These are phyloP conservation scores for Notiomystis cincta DNA, from an alignment of 2,113 vertebrate species.

Conservation along the genomic window DNA sequence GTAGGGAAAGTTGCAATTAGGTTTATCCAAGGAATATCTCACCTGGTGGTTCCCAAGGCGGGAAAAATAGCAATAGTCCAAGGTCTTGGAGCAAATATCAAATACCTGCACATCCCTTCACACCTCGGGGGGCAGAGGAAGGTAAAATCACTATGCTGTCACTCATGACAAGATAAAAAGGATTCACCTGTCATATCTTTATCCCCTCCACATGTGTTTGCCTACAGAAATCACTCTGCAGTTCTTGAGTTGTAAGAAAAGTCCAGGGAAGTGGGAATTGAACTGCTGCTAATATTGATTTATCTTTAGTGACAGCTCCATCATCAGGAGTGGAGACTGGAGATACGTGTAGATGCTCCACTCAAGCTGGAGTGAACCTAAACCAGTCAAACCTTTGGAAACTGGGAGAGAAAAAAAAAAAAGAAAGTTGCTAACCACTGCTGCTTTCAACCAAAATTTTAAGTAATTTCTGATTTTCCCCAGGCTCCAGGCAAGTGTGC, in stretches of 20 bases:
- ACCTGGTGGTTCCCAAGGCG: not conserved
- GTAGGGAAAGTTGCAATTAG: not conserved
- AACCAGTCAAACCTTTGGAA: not conserved
- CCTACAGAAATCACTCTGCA: not conserved
- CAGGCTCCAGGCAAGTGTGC: not conserved
- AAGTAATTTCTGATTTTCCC: not conserved
- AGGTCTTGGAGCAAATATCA: not conserved
- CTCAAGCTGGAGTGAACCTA: not conserved
- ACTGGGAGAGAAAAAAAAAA: accelerated
- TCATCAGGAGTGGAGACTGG: not conserved
- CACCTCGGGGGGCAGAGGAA: accelerated
- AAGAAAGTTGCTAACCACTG: not conserved
- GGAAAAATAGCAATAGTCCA: not conserved
- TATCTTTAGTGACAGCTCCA: not conserved
- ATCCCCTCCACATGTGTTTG: not conserved
- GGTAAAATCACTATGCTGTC: not conserved
- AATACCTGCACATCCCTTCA: not conserved
- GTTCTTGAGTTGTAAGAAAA: not conserved
- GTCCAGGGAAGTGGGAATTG: not conserved
- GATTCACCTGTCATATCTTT: not conserved
- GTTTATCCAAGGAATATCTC: not conserved
- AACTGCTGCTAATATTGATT: not conserved
- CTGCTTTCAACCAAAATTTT: not conserved
- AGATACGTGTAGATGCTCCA: not conserved
- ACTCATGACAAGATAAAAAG: not conserved